A percentile compares a stretch with the other conserved stretches of the same genome.
These are phyloP conservation scores for Cotesia congregata DNA, from an alignment of 2,888 invertebrate species.

Conservation along the genomic window DNA sequence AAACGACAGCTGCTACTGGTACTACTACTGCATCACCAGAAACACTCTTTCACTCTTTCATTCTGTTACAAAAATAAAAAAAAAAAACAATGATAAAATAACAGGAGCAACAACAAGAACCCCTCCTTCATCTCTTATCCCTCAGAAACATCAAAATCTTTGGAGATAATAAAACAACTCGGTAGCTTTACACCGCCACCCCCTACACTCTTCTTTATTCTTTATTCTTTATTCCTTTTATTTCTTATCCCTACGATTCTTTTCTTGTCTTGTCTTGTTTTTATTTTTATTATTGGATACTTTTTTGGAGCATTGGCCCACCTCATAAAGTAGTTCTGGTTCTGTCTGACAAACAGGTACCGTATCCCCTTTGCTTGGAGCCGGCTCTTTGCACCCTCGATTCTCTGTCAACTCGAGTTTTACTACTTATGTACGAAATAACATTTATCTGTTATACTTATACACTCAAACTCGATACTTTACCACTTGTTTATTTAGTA, in stretches of 20 bases:
- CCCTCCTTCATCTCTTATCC: too few relatives aligned
- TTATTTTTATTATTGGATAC: neutral
- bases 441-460: slow-evolving; percentile 10
- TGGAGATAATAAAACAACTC: too few relatives aligned
- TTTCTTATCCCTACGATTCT: neutral
- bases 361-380: slow-evolving; percentile 25
- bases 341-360: slow-evolving; percentile 14
- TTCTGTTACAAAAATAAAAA: too few relatives aligned
- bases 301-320: slow-evolving; percentile 12
- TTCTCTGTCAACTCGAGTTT: neutral
- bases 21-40: neutral
- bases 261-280: neutral
- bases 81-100: too few relatives aligned
- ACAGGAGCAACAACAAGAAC: too few relatives aligned
- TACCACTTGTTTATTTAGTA: neutral
- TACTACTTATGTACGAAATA: slow-evolving; percentile 28
- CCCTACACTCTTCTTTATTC: neutral
- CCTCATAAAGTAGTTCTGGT: slow-evolving; percentile 6
- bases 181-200: too few relatives aligned
- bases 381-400: slow-evolving; percentile 30
- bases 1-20: slow-evolving; percentile 6
- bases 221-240: neutral
- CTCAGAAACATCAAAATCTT: too few relatives aligned
- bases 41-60: neutral
- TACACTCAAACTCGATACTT: neutral